These are phyloP conservation scores for Manduca sexta DNA, from an alignment of 1,140 invertebrate species.

Conservation along the genomic window DNA sequence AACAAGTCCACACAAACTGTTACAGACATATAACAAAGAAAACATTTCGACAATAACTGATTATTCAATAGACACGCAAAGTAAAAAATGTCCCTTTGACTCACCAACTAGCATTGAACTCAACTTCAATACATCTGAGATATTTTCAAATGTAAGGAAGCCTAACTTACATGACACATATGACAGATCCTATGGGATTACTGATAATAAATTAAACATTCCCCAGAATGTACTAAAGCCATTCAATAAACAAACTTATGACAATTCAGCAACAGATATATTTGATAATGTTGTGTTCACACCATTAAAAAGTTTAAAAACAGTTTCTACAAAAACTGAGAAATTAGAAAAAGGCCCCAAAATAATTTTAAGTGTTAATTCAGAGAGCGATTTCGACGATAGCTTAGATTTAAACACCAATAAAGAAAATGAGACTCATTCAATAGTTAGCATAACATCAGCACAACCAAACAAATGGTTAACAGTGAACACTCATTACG, in stretches of 20 bases:
- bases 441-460: conserved; percentile 47
- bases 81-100: conserved; percentile 54
- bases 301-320: conserved; percentile 37
- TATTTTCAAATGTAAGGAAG: conserved; percentile 48
- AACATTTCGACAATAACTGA: conserved; percentile 32
- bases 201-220: conserved; percentile 17
- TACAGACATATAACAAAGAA: conserved; percentile 36
- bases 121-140: conserved; percentile 53
- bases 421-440: conserved; percentile 57
- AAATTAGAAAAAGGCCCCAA: conserved; percentile 52
- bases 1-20: conserved; percentile 36
- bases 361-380: conserved; percentile 53
- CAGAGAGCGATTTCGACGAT: conserved; percentile 52
- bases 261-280: conserved; percentile 36
- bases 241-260: conserved; percentile 42
- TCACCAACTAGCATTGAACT: conserved; percentile 40
- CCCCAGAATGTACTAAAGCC: conserved; percentile 46
- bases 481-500: conserved; percentile 27
- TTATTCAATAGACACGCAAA: conserved; percentile 26
- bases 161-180: conserved; percentile 41
- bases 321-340: conserved; percentile 28
- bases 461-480: conserved; percentile 48
- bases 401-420: conserved; percentile 47
- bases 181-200: conserved; percentile 35
- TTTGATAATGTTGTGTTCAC: conserved; percentile 63